A percentile compares a stretch with the other conserved stretches of the same genome.
These are phyloP conservation scores for Rhizoglyphus robini DNA, from an alignment of 1,140 invertebrate species.

Conservation along the genomic window DNA sequence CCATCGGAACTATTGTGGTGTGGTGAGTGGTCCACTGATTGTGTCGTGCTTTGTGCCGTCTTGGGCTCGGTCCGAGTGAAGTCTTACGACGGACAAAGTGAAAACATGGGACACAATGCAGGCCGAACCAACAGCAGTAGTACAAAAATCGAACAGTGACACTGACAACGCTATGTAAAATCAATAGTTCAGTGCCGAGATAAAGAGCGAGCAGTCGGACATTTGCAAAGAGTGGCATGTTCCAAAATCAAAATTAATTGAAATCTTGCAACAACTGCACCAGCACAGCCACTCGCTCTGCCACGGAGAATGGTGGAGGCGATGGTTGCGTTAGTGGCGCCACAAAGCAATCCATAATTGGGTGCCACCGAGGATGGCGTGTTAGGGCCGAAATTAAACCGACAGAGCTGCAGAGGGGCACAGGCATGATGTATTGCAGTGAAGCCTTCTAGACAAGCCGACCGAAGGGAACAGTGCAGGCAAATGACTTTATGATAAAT, in stretches of 20 bases:
- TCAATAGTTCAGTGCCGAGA: constrained; percentile 9
- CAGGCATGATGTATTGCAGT: constrained; percentile 8
- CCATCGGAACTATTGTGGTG: no score
- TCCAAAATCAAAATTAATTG: constrained; percentile 15
- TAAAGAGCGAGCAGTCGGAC: constrained; percentile 6
- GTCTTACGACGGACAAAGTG: no score
- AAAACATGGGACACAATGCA: not conserved
- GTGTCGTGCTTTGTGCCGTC: no score
- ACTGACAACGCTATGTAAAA: not conserved
- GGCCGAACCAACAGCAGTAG: not conserved
- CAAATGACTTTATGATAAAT: constrained; percentile 15
- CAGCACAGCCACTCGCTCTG: not conserved
- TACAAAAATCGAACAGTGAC: constrained; percentile 1
- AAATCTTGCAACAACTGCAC: not conserved
- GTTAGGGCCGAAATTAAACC: not conserved
- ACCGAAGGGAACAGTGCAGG: not conserved
- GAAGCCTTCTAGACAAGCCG: constrained; percentile 4
- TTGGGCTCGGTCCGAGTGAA: no score
- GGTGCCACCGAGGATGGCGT: constrained; percentile 1
- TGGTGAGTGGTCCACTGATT: no score
- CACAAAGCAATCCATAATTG: constrained; percentile 14
- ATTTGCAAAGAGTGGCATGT: constrained; percentile 15
- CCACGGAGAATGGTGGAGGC: not conserved
- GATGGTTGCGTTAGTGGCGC: constrained; percentile 3
- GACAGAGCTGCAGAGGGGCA: no score